Base-by-base conservation (phyloP, 2,113 vertebrate species). In the Hippocampus abdominalis region DNA sequence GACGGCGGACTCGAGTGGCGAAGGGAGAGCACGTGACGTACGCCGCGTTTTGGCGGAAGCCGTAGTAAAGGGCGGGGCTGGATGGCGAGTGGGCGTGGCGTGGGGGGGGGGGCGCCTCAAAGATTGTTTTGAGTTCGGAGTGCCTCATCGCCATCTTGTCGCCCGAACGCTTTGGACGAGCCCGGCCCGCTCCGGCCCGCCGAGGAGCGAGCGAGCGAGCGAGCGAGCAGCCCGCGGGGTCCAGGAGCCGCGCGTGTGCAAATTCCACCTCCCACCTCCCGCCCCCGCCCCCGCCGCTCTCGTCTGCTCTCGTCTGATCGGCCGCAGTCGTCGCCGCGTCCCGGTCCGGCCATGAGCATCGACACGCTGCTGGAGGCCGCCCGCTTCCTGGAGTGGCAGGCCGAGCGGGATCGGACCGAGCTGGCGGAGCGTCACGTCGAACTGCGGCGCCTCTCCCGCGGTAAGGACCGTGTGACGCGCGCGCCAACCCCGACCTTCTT, bases 131-230 rank as follows among this genome's bases (percentile, higher is more conserved):
- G 94, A 93, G 95, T 94, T 94, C 91, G 95, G 93, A 92, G 94
- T 94, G 92, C 94, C 94, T 77, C 94, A 93, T 95, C 95, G 95
- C 95, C 95, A 96, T 97, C 95, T 96, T 97, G 95, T 96, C 94
- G 94, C 94, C 91, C 94, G 92, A 93, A 91, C 88, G 68, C 76
- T 87, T 85, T 80, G 46, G 46, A 49, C 46, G 16, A 49, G 5
- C 16, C 16, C 46, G 46, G 46, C 46, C 57, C 57, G 57, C 23
- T 32, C 57, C 57, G 57, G 27, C 27, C 57, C 57, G 27, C 57
- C 51, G 51, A 49, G 16, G 46, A 49, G 46, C 46, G 46, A 54
- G 51, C 51, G 21, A 54, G 51, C 51, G 9, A n/a, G 2, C 51
- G 57, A 60, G 8, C 51, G 57, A 60, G 57, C 15, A 18, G 27